A percentile compares a stretch with the other conserved stretches of the same genome.
These are phyloP conservation scores for Bubalus kerabau DNA, from an alignment of 2,113 vertebrate genomes.

Conservation along the genomic window DNA sequence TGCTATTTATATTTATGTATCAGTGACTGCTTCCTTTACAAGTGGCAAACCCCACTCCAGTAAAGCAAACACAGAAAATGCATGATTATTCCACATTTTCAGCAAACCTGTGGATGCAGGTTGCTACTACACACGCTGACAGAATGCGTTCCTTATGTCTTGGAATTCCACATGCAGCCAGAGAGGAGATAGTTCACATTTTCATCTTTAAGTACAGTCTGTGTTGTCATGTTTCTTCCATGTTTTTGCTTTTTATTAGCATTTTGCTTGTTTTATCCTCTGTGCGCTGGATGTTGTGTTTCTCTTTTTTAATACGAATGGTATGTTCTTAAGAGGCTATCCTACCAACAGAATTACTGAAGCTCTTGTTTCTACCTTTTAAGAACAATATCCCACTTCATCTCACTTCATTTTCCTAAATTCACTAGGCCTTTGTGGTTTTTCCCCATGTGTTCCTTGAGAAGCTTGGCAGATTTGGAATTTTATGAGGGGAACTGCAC, in stretches of 20 bases:
- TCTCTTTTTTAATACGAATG: background rate
- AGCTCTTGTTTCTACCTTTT: background rate
- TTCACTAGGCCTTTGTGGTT: background rate
- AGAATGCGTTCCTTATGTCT: background rate
- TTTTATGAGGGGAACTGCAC: background rate
- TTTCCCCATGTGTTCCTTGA: background rate
- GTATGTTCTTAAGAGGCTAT: background rate
- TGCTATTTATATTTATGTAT: constrained; percentile 40
- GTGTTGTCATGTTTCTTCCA: background rate
- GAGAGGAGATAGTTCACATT: background rate
- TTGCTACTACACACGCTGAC: background rate
- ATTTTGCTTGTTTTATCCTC: constrained; percentile 4
- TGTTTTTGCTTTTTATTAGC: background rate
- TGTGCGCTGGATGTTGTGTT: background rate
- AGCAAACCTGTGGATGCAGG: background rate
- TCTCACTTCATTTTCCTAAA: constrained; percentile 15
- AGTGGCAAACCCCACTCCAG: background rate
- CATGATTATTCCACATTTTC: background rate
- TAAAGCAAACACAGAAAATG: constrained; percentile 12
- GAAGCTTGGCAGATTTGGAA: background rate
- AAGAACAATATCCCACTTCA: constrained; percentile 1
- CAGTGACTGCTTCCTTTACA: background rate
- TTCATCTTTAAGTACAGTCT: background rate
- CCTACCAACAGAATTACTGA: background rate
- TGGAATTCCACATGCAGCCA: background rate